phyloP scores from a whole-genome alignment of 2,113 vertebrate species.

The Lethenteron reissneri region DNA sequence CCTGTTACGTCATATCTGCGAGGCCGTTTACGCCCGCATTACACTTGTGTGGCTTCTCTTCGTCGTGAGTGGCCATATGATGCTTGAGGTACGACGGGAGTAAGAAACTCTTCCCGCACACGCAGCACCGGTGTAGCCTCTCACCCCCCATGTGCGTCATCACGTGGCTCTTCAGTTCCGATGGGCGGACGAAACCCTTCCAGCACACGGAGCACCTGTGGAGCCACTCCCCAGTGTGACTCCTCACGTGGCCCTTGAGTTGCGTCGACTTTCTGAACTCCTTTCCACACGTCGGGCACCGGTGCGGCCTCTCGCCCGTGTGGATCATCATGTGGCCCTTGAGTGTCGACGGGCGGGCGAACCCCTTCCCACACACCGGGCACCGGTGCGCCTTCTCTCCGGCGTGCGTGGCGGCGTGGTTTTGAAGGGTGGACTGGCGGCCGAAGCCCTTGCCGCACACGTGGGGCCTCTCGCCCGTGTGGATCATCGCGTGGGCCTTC shows the following conservation, averaged over 20 bases:
- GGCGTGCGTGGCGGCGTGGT: conserved; percentile 27
- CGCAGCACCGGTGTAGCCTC: background rate
- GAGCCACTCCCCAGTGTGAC: background rate
- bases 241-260: background rate
- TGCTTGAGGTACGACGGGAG: background rate
- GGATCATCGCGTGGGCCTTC: background rate
- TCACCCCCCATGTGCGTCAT: background rate
- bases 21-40: too few relatives aligned
- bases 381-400: conserved; percentile 1
- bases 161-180: background rate
- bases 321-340: background rate
- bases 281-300: background rate
- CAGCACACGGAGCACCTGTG: conserved; percentile 1
- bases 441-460: background rate
- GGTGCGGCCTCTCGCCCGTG: background rate
- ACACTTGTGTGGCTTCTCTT: background rate
- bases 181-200: background rate
- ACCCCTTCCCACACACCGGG: background rate
- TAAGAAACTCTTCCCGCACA: background rate
- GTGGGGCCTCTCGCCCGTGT: background rate
- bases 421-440: background rate
- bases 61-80: conserved; percentile 20
- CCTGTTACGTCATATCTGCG: too few relatives aligned
- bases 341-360: background rate
- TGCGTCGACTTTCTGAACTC: background rate